Evolutionary conservation across 2,888 invertebrate species (phyloP).

Genomic region (Campopleginae sp.): DNA sequence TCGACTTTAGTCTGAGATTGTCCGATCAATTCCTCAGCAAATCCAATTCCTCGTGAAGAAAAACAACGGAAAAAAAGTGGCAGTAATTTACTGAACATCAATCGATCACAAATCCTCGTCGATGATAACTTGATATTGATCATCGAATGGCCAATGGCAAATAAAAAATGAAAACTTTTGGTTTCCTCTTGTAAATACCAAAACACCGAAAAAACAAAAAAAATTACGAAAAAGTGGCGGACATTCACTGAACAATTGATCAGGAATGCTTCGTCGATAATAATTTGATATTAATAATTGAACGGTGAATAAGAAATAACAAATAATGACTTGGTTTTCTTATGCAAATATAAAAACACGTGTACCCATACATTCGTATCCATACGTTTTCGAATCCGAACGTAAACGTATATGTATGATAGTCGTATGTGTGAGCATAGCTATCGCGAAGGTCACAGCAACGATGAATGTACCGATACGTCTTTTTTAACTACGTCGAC

Average conservation of each 20-base stretch:
- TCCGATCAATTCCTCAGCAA: too few relatives aligned
- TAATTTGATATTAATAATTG: too few relatives aligned
- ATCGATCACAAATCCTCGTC: constrained; percentile 25
- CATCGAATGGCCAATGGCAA: too few relatives aligned
- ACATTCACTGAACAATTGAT: constrained; percentile 20
- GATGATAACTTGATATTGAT: not conserved
- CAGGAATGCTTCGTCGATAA: constrained; percentile 25
- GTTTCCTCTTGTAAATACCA: not conserved
- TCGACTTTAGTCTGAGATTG: not conserved
- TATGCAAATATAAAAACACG: not conserved
- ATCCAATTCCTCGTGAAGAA: too few relatives aligned
- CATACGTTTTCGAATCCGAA: not conserved
- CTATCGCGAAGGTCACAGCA: constrained; percentile 67
- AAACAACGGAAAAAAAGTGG: not conserved
- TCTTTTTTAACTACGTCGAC: constrained; percentile 70
- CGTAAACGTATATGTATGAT: not conserved
- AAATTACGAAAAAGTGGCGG: not conserved
- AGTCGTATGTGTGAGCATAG: not conserved
- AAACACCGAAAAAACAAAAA: not conserved
- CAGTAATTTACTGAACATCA: constrained; percentile 8
- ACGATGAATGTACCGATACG: constrained; percentile 71
- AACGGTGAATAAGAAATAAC: too few relatives aligned
- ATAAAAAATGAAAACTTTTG: not conserved
- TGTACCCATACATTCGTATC: not conserved
- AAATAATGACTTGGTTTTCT: not conserved